A percentile compares a stretch with the other conserved stretches of the same genome.
These are phyloP conservation scores for Orchesella flavescens DNA, from an alignment of 2,888 invertebrate species.

Conservation along the genomic window DNA sequence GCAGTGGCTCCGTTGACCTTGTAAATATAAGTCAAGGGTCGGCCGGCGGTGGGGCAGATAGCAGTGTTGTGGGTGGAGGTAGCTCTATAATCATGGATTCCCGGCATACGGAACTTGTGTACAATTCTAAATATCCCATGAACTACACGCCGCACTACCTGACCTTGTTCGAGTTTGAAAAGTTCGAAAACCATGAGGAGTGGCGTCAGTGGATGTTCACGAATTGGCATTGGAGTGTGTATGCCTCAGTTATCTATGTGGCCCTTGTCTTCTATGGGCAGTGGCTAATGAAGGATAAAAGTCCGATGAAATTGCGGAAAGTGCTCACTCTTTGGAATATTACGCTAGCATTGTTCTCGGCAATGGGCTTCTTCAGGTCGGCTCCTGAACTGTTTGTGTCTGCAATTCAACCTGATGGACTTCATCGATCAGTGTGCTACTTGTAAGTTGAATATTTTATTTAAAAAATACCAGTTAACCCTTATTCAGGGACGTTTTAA, in stretches of 20 bases:
- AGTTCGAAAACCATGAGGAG: constrained; percentile 64
- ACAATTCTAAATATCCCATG: constrained; percentile 61
- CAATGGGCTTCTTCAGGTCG: constrained; percentile 57
- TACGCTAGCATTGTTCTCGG: constrained; percentile 59
- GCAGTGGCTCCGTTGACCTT: constrained; percentile 18
- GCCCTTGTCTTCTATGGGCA: constrained; percentile 50
- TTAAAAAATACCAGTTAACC: too few relatives aligned
- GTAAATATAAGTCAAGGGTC: constrained; percentile 53
- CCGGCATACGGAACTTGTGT: constrained; percentile 37
- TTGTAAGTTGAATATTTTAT: constrained; percentile 57
- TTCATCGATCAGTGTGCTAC: constrained; percentile 65
- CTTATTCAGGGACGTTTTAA: too few relatives aligned
- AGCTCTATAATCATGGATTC: constrained; percentile 6
- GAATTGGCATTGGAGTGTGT: constrained; percentile 67
- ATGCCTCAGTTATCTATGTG: constrained; percentile 59
- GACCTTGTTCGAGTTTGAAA: constrained; percentile 64
- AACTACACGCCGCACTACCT: constrained; percentile 62
- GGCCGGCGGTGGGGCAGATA: constrained; percentile 16
- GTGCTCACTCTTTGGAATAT: constrained; percentile 61
- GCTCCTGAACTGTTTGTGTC: constrained; percentile 62
- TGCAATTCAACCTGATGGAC: constrained; percentile 47
- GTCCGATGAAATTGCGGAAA: constrained; percentile 46
- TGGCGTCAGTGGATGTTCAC: constrained; percentile 65
- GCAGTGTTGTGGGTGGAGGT: constrained; percentile 17
- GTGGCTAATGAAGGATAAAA: constrained; percentile 49